Conservation (phyloP, 2,113 vertebrate genomes). For the Oncorhynchus masou region DNA sequence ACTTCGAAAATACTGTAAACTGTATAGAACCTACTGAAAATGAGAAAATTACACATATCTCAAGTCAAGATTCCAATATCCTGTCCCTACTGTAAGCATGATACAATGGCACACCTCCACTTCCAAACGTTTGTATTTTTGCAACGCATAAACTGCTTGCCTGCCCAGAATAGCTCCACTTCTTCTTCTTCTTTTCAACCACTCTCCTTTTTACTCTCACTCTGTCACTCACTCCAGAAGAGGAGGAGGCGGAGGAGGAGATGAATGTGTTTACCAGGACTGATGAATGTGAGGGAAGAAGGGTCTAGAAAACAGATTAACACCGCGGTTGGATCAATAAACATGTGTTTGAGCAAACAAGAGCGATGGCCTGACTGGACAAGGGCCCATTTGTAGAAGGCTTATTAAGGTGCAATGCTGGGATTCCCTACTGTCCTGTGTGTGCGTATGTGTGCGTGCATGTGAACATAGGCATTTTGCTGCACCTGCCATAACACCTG, state of each 20-base stretch:
- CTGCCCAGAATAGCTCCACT: too few species aligned
- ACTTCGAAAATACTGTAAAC: too few species aligned
- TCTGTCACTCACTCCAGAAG: neutral
- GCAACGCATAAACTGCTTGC: too few species aligned
- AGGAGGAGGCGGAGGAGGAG: neutral
- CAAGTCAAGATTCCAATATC: too few species aligned
- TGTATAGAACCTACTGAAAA: too few species aligned
- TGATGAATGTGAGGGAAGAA: neutral
- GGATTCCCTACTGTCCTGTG: neutral
- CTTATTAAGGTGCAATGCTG: neutral
- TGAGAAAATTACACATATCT: too few species aligned
- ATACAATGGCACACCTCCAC: too few species aligned
- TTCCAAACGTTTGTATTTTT: too few species aligned
- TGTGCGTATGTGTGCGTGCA: neutral
- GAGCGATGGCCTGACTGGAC: neutral
- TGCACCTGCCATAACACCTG: too few species aligned
- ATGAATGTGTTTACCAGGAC: neutral
- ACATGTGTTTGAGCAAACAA: neutral
- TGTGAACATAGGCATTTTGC: neutral
- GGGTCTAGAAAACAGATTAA: slow-evolving; percentile 1
- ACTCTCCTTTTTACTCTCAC: neutral
- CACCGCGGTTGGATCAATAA: neutral
- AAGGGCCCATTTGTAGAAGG: neutral
- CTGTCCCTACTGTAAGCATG: too few species aligned
- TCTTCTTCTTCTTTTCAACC: neutral